A percentile compares a stretch with the other conserved stretches of the same genome.
phyloP scores from a whole-genome alignment of 2,888 invertebrate species.

The Catotricha subobsoleta region DNA sequence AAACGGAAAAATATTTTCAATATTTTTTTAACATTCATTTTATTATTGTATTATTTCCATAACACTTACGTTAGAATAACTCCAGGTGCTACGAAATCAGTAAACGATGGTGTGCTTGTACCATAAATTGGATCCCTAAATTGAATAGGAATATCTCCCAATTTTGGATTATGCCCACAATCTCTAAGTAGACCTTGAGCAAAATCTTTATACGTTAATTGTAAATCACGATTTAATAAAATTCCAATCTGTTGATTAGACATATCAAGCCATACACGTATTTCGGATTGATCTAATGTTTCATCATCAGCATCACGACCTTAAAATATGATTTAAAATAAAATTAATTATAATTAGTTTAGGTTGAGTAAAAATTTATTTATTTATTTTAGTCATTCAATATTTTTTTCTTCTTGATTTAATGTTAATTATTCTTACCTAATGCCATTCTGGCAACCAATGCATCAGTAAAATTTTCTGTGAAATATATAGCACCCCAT shows the following conservation, averaged over 20 bases:
- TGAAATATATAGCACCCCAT: slow-evolving; percentile 80
- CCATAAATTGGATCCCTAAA: slow-evolving; percentile 81
- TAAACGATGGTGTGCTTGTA: slow-evolving; percentile 75
- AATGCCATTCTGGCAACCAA: slow-evolving; percentile 63
- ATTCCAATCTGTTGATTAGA: slow-evolving; percentile 90
- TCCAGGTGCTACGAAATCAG: slow-evolving; percentile 91
- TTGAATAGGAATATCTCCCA: slow-evolving; percentile 77
- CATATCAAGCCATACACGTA: slow-evolving; percentile 82
- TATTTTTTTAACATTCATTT: too few relatives aligned
- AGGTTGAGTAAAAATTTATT: too few relatives aligned
- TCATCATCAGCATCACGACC: slow-evolving; percentile 69
- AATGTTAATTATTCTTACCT: too few relatives aligned
- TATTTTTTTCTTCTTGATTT: too few relatives aligned
- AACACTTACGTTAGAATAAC: slow-evolving; percentile 73
- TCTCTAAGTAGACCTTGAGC: slow-evolving; percentile 51
- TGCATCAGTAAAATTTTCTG: slow-evolving; percentile 76
- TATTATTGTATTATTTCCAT: too few relatives aligned
- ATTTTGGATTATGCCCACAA: slow-evolving; percentile 63
- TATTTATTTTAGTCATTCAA: too few relatives aligned
- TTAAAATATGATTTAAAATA: too few relatives aligned
- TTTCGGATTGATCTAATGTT: slow-evolving; percentile 69
- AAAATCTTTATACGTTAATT: slow-evolving; percentile 72
- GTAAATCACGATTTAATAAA: slow-evolving; percentile 70
- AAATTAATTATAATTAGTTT: too few relatives aligned
- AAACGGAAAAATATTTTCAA: too few relatives aligned